Base-by-base conservation (phyloP, 2,113 vertebrate genomes). In the Kryptolebias marmoratus region DNA sequence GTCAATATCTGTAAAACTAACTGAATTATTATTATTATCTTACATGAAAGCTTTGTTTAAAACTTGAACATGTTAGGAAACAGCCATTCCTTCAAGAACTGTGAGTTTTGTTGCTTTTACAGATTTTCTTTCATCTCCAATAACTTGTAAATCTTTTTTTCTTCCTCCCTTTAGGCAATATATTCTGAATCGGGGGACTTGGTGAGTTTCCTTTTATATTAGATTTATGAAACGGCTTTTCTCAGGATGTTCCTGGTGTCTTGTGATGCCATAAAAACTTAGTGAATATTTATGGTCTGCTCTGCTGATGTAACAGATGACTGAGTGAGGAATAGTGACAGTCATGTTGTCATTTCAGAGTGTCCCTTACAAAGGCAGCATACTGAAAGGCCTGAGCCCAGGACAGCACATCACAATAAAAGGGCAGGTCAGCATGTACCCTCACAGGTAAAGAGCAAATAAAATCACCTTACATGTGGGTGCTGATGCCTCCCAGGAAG, bases 351-450 rank as follows among this genome's bases (percentile, higher is more conserved):
- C 5, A 15, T 84, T 94, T 12, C 89, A 99, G 97, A 91, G 64
- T 48, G 89, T 98, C 80, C 97, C 97, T 14, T 98, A 97, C 0
- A 66, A 89, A 76, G 94, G 90, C 52, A 94, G 90, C 42, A 87
- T 99, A 54, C 92, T 96, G 50, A 84, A 91, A 83, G 87, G 95
- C 3, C 83, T 98, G 90, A 88, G 54, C 66, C 93, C 95, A 4
- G 97, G 96, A 62, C 92, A 91, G 81, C 96, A 96, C 39, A 85
- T 98, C 49, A 94, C 94, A 50, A 85, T 99, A 64, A 98, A 96
- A 90, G 97, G 95, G 64, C 95, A 96, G 90, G 90, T 99, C 87
- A 93, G 92, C 65, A 86, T 92, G 86, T 94, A 93, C 18, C 85
- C 97, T 45, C 96, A 95, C 89, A 94, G 95, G 97, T 98, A 85